Conservation (phyloP, 2,797 vertebrate species). For the Pangasius macronema region DNA sequence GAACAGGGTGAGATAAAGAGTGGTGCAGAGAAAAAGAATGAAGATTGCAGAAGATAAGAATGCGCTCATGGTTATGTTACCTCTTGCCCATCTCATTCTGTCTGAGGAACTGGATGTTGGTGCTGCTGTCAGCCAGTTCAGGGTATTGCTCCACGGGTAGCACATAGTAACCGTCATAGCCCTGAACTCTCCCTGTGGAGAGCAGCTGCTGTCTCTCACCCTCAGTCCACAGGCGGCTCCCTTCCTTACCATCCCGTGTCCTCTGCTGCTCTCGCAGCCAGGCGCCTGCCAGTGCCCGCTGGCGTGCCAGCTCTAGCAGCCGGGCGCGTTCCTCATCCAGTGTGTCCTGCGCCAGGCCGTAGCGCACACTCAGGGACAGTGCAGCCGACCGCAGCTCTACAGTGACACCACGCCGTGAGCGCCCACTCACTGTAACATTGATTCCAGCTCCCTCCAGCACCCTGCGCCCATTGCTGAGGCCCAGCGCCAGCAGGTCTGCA, state of each 20-base stretch:
- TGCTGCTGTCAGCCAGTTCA: slow-evolving; percentile 98
- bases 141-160: slow-evolving; percentile 98
- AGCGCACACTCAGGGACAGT: slow-evolving; percentile 90
- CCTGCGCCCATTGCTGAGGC: slow-evolving; percentile 90
- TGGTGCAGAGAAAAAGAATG: slow-evolving; percentile 55
- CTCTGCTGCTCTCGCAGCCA: slow-evolving; percentile 96
- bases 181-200: slow-evolving; percentile 90
- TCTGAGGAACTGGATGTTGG: slow-evolving; percentile 99
- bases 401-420: slow-evolving; percentile 93
- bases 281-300: slow-evolving; percentile 88
- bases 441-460: slow-evolving; percentile 86
- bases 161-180: slow-evolving; percentile 97
- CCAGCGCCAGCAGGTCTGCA: slow-evolving; percentile 89
- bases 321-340: slow-evolving; percentile 94
- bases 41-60: slow-evolving; percentile 43
- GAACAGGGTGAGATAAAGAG: slow-evolving; percentile 58
- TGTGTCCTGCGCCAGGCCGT: slow-evolving; percentile 86
- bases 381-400: slow-evolving; percentile 89
- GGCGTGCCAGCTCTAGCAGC: slow-evolving; percentile 91
- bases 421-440: slow-evolving; percentile 91
- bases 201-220: slow-evolving; percentile 97
- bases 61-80: slow-evolving; percentile 87
- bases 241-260: slow-evolving; percentile 90
- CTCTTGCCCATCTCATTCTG: slow-evolving; percentile 99
- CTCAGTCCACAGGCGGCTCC: slow-evolving; percentile 95